These are phyloP conservation scores for Siniperca obscura DNA, from an alignment of 2,797 vertebrate genomes.

Conservation along the genomic window DNA sequence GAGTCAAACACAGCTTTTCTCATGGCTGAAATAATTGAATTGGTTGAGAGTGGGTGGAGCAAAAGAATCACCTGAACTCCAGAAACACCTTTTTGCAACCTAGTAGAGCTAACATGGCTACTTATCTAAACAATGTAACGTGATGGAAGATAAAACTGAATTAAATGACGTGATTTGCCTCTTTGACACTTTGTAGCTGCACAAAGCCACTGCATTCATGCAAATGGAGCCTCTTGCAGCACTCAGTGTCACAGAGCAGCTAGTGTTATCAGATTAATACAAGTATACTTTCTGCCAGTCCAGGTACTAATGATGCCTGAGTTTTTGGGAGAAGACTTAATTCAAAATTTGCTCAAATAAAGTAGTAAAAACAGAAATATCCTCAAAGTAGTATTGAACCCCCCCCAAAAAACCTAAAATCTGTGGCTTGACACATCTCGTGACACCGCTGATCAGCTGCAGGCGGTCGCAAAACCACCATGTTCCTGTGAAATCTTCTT, in stretches of 20 bases:
- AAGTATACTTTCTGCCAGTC: neutral
- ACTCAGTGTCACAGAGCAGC: neutral
- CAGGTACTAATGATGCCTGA: neutral
- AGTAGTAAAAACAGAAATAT: neutral
- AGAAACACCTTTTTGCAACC: too few relatives aligned
- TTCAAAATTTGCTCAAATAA: neutral
- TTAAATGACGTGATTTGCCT: neutral
- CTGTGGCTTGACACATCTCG: neutral
- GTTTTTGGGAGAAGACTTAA: neutral
- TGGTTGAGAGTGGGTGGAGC: slow-evolving; percentile 49
- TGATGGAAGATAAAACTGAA: neutral
- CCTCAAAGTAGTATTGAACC: neutral
- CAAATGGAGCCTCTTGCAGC: neutral
- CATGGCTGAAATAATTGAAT: slow-evolving; percentile 35
- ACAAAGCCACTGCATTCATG: neutral
- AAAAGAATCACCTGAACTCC: neutral
- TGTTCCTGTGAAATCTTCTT: neutral
- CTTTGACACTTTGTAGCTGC: neutral
- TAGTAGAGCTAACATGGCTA: neutral
- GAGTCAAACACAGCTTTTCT: slow-evolving; percentile 31
- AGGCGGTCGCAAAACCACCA: too few relatives aligned
- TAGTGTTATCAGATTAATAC: too few relatives aligned
- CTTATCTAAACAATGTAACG: neutral
- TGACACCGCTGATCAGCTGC: too few relatives aligned
- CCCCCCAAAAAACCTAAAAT: neutral